phyloP scores from a whole-genome alignment of 2,113 vertebrate genomes.

The Proteles cristata region DNA sequence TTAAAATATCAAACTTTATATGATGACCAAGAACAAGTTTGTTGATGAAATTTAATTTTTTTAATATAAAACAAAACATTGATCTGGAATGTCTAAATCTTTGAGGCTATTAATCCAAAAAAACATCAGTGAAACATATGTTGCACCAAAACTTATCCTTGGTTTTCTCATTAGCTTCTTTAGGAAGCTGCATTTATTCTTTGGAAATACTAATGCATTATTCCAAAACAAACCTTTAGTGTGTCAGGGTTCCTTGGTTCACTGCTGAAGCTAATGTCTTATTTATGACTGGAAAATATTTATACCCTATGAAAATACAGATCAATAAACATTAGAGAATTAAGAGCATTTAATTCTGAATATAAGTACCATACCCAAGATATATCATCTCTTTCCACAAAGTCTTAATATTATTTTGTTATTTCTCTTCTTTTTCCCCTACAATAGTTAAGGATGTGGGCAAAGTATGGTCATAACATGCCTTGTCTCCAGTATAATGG shows the following conservation, averaged over 20 bases:
- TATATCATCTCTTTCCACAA: neutral
- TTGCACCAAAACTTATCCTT: neutral
- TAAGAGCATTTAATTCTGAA: neutral
- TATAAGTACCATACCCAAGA: neutral
- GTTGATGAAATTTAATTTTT: neutral
- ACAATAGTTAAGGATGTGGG: neutral
- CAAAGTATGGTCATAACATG: neutral
- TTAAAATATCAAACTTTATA: neutral
- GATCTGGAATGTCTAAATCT: neutral
- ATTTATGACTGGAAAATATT: neutral
- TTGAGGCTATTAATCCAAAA: neutral
- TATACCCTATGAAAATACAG: neutral
- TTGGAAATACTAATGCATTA: neutral
- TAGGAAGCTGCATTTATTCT: neutral
- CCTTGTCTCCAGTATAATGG: neutral
- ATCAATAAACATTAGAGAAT: neutral
- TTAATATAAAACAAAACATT: neutral
- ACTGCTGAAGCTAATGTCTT: neutral
- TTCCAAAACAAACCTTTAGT: neutral
- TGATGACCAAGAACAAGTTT: neutral
- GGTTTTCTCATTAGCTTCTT: neutral
- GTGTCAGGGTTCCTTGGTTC: neutral
- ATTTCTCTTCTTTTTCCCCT: neutral
- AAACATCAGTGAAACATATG: neutral
- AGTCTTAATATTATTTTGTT: neutral